Conservation (phyloP, 1,140 invertebrate genomes). For the Diploscapter pachys region DNA sequence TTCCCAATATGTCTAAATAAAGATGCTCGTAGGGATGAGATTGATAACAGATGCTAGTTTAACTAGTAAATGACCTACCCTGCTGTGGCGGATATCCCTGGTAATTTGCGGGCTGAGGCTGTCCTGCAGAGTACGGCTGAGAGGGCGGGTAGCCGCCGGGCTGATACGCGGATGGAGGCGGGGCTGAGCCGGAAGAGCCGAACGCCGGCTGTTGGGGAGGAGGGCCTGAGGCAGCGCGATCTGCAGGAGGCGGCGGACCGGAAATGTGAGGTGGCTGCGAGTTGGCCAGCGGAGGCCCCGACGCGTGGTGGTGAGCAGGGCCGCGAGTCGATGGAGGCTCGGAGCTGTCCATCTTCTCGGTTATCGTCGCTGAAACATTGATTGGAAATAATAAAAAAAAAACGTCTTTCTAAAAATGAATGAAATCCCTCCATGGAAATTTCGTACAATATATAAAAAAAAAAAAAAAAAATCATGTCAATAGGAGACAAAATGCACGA, state of each 20-base stretch:
- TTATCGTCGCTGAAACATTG: conserved; percentile 23
- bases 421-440: too few relatives aligned
- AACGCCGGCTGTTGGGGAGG: conserved; percentile 31
- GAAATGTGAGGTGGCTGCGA: conserved; percentile 34
- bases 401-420: neutral
- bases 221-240: neutral
- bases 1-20: too few relatives aligned
- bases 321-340: conserved; percentile 11
- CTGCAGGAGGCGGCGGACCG: conserved; percentile 32
- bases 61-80: too few relatives aligned
- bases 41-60: too few relatives aligned
- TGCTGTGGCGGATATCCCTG: too few relatives aligned
- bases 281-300: conserved; percentile 19
- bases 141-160: conserved; percentile 12
- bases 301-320: conserved; percentile 3
- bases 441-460: too few relatives aligned
- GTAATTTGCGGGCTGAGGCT: conserved; percentile 12
- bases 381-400: conserved; percentile 12
- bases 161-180: conserved; percentile 18
- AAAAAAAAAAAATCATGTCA: too few relatives aligned
- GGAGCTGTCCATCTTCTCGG: conserved; percentile 30
- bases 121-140: conserved; percentile 18
- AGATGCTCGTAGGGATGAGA: too few relatives aligned
- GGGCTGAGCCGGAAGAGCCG: conserved; percentile 26
- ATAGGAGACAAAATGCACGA: too few relatives aligned